These are phyloP conservation scores for Orthonevra nobilis DNA, from an alignment of 2,888 invertebrate genomes.

Conservation along the genomic window DNA sequence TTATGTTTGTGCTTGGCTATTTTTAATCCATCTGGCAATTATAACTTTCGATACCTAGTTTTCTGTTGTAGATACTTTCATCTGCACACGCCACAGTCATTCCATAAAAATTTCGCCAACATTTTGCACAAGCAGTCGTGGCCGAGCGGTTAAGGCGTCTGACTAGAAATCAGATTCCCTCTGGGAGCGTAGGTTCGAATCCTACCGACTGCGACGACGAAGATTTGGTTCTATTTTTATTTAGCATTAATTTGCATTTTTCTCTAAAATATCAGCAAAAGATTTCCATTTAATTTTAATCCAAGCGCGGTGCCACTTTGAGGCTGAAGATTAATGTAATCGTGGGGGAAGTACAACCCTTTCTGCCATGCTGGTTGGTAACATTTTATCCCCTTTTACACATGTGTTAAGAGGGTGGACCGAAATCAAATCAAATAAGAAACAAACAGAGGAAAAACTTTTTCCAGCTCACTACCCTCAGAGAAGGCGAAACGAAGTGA, in stretches of 20 bases:
- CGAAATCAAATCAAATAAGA: slow-evolving; percentile 36
- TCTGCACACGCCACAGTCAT: too few species aligned
- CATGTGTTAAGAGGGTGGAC: slow-evolving; percentile 13
- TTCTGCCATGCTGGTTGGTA: not conserved
- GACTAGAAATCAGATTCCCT: slow-evolving; percentile 71
- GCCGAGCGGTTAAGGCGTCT: slow-evolving; percentile 71
- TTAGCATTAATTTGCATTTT: slow-evolving; percentile 13
- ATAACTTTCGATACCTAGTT: too few species aligned
- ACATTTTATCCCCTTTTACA: slow-evolving; percentile 5
- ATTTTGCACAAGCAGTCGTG: slow-evolving; percentile 50
- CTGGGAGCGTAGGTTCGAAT: slow-evolving; percentile 74
- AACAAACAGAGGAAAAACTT: slow-evolving; percentile 37
- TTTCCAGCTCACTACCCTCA: slow-evolving; percentile 52
- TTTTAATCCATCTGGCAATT: too few species aligned
- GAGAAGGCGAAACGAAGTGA: slow-evolving; percentile 42
- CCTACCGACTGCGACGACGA: slow-evolving; percentile 73
- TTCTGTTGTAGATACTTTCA: too few species aligned
- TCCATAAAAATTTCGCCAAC: not conserved
- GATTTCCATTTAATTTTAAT: slow-evolving; percentile 41
- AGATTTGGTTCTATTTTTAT: not conserved
- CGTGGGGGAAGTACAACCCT: slow-evolving; percentile 6
- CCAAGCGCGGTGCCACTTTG: slow-evolving; percentile 5
- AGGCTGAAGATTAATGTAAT: slow-evolving; percentile 2
- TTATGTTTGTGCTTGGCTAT: slow-evolving; percentile 16
- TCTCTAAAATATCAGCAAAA: not conserved